These are phyloP conservation scores for Dicentrarchus labrax DNA, from an alignment of 2,113 vertebrate genomes.

Conservation along the genomic window DNA sequence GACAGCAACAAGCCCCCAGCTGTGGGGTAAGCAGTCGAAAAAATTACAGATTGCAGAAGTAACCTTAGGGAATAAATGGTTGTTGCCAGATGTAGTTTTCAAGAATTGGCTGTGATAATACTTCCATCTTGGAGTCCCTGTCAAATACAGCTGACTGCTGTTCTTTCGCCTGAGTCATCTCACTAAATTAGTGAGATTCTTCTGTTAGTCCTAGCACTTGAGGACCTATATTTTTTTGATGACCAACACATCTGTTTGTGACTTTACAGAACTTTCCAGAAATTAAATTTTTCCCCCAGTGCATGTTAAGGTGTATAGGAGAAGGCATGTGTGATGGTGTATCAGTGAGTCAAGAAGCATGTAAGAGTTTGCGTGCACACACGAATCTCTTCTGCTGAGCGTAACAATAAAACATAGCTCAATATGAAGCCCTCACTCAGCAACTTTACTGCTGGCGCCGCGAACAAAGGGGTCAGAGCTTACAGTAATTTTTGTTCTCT, in stretches of 20 bases:
- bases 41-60: constrained; percentile 41
- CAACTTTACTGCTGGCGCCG: constrained; percentile 77
- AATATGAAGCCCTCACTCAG: constrained; percentile 80
- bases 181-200: background rate
- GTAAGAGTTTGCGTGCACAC: constrained; percentile 7
- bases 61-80: constrained; percentile 47
- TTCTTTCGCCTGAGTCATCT: constrained; percentile 20
- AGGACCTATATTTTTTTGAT: background rate
- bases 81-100: constrained; percentile 56
- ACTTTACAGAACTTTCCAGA: constrained; percentile 5
- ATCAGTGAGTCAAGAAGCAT: constrained; percentile 5
- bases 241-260: background rate
- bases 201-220: background rate
- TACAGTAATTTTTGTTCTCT: constrained; percentile 71
- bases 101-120: constrained; percentile 47
- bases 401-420: constrained; percentile 69
- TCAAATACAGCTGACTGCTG: constrained; percentile 36
- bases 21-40: constrained; percentile 50
- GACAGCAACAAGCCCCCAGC: constrained; percentile 31
- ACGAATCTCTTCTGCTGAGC: constrained; percentile 67
- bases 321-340: constrained; percentile 5
- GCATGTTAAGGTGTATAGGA: background rate
- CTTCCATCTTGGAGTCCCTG: constrained; percentile 36
- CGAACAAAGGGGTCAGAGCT: constrained; percentile 76
- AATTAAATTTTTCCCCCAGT: background rate